phyloP scores from a whole-genome alignment of 2,888 invertebrate species.

The Panzeria rudis region DNA sequence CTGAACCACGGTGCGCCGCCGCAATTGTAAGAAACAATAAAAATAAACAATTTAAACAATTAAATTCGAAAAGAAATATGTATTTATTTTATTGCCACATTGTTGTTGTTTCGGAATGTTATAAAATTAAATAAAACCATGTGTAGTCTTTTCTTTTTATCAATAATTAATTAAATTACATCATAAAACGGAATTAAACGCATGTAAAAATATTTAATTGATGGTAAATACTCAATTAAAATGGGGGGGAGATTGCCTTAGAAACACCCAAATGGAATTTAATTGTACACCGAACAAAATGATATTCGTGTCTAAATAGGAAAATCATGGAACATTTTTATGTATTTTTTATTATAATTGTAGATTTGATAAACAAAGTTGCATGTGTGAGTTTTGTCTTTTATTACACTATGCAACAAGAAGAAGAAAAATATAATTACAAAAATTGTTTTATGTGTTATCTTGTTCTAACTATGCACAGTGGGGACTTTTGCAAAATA shows the following conservation, averaged over 20 bases:
- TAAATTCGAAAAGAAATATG: background rate
- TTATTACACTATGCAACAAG: too few species aligned
- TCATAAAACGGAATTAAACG: background rate
- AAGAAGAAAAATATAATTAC: too few species aligned
- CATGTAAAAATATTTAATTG: constrained; percentile 2
- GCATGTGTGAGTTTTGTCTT: background rate
- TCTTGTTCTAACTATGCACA: too few species aligned
- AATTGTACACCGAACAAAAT: background rate
- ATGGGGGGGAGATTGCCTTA: background rate
- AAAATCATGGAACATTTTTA: background rate
- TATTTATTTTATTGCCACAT: background rate
- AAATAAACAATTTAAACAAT: background rate
- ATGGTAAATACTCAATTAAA: background rate
- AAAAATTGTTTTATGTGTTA: too few species aligned
- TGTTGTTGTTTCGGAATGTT: background rate
- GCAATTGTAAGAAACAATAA: constrained; percentile 2
- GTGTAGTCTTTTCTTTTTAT: constrained; percentile 20
- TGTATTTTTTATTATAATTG: background rate
- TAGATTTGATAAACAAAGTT: background rate
- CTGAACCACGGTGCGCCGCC: too few species aligned
- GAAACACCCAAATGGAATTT: background rate
- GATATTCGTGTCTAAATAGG: background rate
- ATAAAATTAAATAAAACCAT: constrained; percentile 35
- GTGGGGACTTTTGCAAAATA: too few species aligned
- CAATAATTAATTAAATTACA: constrained; percentile 42